Conservation (phyloP, 1,140 invertebrate species). For the Drosophila tani region DNA sequence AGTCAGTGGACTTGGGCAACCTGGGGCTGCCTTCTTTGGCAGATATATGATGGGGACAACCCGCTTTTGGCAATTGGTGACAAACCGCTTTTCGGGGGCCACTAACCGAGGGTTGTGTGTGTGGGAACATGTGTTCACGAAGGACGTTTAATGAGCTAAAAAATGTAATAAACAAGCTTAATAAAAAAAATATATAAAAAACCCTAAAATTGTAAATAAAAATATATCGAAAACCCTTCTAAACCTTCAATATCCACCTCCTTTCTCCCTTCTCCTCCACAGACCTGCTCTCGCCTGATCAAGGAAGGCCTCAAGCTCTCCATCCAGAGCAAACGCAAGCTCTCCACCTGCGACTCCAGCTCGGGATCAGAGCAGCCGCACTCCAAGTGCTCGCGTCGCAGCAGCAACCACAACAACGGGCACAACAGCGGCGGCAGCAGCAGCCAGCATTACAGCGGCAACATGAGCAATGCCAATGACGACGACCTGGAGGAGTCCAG, state of each 20-base stretch:
- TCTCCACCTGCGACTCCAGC: conserved; percentile 87
- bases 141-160: conserved; percentile 26
- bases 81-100: conserved; percentile 63
- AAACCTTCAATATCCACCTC: conserved; percentile 15
- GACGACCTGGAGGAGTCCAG: conserved; percentile 78
- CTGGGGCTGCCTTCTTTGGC: conserved; percentile 55
- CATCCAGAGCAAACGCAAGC: conserved; percentile 94
- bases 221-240: background rate
- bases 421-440: conserved; percentile 10
- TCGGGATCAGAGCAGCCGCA: conserved; percentile 86
- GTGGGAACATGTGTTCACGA: conserved; percentile 12
- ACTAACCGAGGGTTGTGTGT: background rate
- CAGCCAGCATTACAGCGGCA: conserved; percentile 23
- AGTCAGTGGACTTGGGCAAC: conserved; percentile 39
- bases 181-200: background rate
- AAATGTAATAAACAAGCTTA: background rate
- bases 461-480: conserved; percentile 44
- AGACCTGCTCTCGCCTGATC: conserved; percentile 95
- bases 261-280: conserved; percentile 68
- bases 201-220: background rate
- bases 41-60: background rate
- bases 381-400: conserved; percentile 73
- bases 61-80: conserved; percentile 72
- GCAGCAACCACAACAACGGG: conserved; percentile 28
- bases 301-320: conserved; percentile 95